Percentiles rank a stretch among this genome's conserved stretches.
Conservation (phyloP, 2,113 vertebrate genomes). For the Notiomystis cincta region DNA sequence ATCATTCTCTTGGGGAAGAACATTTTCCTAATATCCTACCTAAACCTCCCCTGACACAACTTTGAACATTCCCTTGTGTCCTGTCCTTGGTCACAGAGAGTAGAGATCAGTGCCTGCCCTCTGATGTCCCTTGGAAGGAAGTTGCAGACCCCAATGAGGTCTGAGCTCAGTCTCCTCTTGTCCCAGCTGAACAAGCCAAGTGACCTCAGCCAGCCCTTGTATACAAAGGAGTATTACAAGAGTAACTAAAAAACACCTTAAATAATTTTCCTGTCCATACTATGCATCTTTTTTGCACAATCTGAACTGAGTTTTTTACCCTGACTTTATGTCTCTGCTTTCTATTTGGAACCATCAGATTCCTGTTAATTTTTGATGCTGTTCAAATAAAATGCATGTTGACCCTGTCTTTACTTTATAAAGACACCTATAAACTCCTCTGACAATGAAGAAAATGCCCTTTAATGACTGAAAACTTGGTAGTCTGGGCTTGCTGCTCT, state of each 20-base stretch:
- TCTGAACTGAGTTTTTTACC: not conserved
- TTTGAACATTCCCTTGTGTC: not conserved
- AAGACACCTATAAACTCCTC: not conserved
- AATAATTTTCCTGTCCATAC: not conserved
- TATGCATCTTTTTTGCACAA: rapidly evolving
- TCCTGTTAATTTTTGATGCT: rapidly evolving
- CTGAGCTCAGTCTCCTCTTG: not conserved
- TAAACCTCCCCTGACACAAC: not conserved
- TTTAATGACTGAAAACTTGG: not conserved
- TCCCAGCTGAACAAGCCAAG: not conserved
- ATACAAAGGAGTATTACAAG: not conserved
- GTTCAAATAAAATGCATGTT: rapidly evolving
- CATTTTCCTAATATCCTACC: not conserved
- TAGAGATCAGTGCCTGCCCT: not conserved
- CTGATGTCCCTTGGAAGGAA: not conserved
- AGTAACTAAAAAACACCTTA: not conserved
- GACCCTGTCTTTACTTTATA: not conserved
- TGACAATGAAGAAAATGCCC: not conserved
- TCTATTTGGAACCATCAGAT: not conserved
- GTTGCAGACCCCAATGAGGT: not conserved
- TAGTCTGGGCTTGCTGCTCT: not conserved
- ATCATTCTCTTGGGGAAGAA: rapidly evolving
- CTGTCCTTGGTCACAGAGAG: too few relatives aligned
- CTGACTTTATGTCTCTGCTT: not conserved
- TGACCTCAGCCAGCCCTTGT: not conserved